Percentiles rank a stretch among this genome's conserved stretches.
Conservation (phyloP, 1,140 invertebrate species). For the Coelopa frigida region DNA sequence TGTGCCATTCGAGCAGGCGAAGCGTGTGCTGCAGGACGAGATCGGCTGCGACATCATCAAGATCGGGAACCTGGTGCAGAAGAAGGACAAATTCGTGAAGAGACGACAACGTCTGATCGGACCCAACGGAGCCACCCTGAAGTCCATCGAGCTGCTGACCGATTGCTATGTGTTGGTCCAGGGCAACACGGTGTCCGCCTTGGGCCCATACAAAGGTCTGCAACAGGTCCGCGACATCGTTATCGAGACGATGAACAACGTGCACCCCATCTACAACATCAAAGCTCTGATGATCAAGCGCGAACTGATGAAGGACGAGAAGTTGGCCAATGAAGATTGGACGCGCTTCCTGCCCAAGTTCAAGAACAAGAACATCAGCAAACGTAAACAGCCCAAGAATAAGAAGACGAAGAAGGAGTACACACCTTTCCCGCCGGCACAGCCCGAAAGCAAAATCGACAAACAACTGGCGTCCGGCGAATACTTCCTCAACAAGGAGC, state of each 20-base stretch:
- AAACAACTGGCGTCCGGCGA: slow-evolving; percentile 90
- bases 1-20: slow-evolving; percentile 94
- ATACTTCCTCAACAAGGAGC: slow-evolving; percentile 87
- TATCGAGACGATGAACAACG: slow-evolving; percentile 97
- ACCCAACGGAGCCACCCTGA: slow-evolving; percentile 92
- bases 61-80: slow-evolving; percentile 83
- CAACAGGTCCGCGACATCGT: slow-evolving; percentile 88
- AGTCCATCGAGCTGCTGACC: slow-evolving; percentile 96
- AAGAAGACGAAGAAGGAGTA: slow-evolving; percentile 84
- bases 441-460: slow-evolving; percentile 89
- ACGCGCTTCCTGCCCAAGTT: slow-evolving; percentile 95
- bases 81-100: slow-evolving; percentile 94
- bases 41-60: slow-evolving; percentile 94
- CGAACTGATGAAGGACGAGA: slow-evolving; percentile 87
- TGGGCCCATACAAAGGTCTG: slow-evolving; percentile 93
- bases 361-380: slow-evolving; percentile 83
- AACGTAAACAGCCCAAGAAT: slow-evolving; percentile 77
- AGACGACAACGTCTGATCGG: slow-evolving; percentile 91
- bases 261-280: slow-evolving; percentile 99
- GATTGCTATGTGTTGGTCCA: slow-evolving; percentile 96
- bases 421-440: slow-evolving; percentile 95
- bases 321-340: slow-evolving; percentile 93
- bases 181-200: slow-evolving; percentile 93
- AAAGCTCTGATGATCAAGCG: slow-evolving; percentile 97
- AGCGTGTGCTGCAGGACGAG: slow-evolving; percentile 80